Evolutionary conservation across 2,797 vertebrate species (phyloP).

Genomic region (Anguilla pacifica): DNA sequence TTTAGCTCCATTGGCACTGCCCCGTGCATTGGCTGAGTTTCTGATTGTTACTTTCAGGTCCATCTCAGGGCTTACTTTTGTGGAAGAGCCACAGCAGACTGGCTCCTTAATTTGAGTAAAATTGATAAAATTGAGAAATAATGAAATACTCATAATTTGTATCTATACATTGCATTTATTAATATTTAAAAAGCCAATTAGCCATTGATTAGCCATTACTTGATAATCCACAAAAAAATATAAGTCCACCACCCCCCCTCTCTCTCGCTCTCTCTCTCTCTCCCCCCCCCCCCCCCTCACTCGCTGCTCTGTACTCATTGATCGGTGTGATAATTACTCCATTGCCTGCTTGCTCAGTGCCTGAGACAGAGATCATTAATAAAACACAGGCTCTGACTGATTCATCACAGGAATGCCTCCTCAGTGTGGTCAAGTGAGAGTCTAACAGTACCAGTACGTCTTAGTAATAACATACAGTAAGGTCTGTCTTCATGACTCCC

Average conservation of each 20-base stretch:
- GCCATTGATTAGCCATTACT: no score
- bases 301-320: background rate
- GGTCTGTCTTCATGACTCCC: background rate
- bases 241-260: no score
- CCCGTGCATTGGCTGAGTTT: background rate
- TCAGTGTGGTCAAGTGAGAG: background rate
- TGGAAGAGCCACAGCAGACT: no score
- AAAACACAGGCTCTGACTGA: constrained; percentile 4
- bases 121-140: no score
- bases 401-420: background rate
- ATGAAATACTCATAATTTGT: no score
- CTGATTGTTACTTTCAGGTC: background rate
- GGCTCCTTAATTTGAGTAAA: no score
- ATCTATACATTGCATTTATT: no score
- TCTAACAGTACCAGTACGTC: background rate
- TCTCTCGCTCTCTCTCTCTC: no score
- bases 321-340: constrained; percentile 16
- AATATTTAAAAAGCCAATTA: no score
- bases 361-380: constrained; percentile 7
- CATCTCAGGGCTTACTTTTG: background rate
- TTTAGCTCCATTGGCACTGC: background rate
- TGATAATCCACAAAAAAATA: no score
- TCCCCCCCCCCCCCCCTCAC: background rate
- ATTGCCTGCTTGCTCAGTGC: background rate
- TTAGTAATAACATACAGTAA: background rate